phyloP scores from a whole-genome alignment of 2,113 vertebrate species.

The Sapajus apella region DNA sequence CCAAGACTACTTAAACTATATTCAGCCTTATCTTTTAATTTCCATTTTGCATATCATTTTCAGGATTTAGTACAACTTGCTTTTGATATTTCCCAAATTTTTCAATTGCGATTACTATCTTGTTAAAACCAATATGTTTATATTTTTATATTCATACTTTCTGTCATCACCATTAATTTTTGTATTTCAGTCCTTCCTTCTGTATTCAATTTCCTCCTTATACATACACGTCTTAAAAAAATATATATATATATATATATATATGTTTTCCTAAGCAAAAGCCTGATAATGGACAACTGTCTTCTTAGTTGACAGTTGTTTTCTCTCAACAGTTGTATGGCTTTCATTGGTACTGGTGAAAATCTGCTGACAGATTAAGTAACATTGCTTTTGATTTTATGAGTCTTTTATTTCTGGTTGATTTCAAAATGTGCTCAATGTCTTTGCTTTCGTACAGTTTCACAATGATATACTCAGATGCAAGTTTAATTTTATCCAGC shows the following conservation, averaged over 20 bases:
- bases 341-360: not conserved
- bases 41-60: not conserved
- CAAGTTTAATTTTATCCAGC: not conserved
- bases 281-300: not conserved
- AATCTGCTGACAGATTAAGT: not conserved
- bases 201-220: not conserved
- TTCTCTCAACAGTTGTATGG: not conserved
- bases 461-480: not conserved
- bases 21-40: not conserved
- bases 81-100: constrained; percentile 1
- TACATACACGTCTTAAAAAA: not conserved
- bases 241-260: too few species aligned
- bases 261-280: not conserved
- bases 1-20: not conserved
- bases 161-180: not conserved
- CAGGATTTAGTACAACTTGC: not conserved
- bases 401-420: not conserved
- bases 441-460: not conserved
- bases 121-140: not conserved
- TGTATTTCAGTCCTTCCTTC: not conserved
- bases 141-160: not conserved
- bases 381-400: not conserved
- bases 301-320: not conserved
- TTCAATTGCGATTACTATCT: not conserved
- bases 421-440: constrained; percentile 12